Conservation (phyloP, 2,888 invertebrate species). For the Tinea semifulvella region DNA sequence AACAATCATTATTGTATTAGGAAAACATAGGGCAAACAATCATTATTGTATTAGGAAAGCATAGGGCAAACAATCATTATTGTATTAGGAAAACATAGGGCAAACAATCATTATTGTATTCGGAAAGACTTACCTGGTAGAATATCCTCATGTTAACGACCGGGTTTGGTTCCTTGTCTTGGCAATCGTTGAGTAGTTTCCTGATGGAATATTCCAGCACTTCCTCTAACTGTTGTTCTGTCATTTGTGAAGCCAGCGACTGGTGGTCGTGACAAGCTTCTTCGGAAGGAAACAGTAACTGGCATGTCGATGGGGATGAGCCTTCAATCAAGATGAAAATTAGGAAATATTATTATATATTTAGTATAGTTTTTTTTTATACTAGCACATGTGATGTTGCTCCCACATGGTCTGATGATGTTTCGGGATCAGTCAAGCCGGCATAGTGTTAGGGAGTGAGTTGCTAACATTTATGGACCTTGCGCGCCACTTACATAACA, state of each 20-base stretch:
- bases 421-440: too few relatives aligned
- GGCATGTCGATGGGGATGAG: conserved; percentile 53
- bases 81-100: too few relatives aligned
- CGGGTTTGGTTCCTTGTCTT: conserved; percentile 57
- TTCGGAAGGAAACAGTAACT: conserved; percentile 47
- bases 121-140: conserved; percentile 68
- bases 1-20: too few relatives aligned
- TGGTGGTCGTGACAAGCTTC: conserved; percentile 43
- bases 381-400: neutral
- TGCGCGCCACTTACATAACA: too few relatives aligned
- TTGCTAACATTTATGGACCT: too few relatives aligned
- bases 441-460: too few relatives aligned
- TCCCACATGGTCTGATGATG: too few relatives aligned
- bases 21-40: too few relatives aligned
- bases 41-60: too few relatives aligned
- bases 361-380: neutral
- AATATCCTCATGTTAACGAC: conserved; percentile 81
- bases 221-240: conserved; percentile 40
- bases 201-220: conserved; percentile 62
- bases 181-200: conserved; percentile 47
- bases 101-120: too few relatives aligned
- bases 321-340: conserved; percentile 26
- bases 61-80: too few relatives aligned
- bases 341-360: too few relatives aligned
- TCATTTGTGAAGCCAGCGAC: conserved; percentile 35